Conservation (phyloP, 1,140 invertebrate species). For the Trachymyrmex septentrionalis region DNA sequence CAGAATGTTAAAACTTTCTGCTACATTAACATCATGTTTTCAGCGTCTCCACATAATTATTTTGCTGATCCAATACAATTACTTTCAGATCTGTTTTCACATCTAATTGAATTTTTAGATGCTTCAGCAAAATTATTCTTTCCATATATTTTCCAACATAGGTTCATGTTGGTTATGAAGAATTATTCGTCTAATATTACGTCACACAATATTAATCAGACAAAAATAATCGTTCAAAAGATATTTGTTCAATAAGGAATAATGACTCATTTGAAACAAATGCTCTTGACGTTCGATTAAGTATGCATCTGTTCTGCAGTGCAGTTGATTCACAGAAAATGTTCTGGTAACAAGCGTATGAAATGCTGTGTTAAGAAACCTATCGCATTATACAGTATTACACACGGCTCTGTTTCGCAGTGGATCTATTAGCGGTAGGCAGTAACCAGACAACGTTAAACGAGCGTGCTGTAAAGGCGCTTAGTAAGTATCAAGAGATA, state of each 20-base stretch:
- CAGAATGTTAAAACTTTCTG: too few species aligned
- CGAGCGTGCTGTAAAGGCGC: slow-evolving; percentile 29
- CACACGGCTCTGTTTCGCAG: slow-evolving; percentile 32
- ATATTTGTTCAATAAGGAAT: not conserved
- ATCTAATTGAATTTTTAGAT: too few species aligned
- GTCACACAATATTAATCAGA: not conserved
- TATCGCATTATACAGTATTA: slow-evolving; percentile 48
- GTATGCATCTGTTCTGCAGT: not conserved
- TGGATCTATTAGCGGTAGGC: slow-evolving; percentile 40
- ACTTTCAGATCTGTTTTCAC: too few species aligned
- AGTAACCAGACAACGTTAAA: not conserved
- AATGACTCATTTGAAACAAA: not conserved
- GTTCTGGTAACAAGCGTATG: slow-evolving; percentile 37
- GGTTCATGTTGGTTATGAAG: not conserved
- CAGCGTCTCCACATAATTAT: too few species aligned
- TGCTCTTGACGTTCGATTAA: not conserved
- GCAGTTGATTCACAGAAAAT: slow-evolving; percentile 34
- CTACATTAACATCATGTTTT: too few species aligned
- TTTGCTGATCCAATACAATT: too few species aligned
- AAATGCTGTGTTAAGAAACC: slow-evolving; percentile 46
- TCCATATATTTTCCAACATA: not conserved
- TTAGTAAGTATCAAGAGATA: slow-evolving; percentile 36
- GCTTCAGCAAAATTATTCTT: too few species aligned
- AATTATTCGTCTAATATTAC: not conserved
- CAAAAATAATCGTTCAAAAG: slow-evolving; percentile 1